phyloP scores from a whole-genome alignment of 2,797 vertebrate species.

The Malacoctenus gilli region DNA sequence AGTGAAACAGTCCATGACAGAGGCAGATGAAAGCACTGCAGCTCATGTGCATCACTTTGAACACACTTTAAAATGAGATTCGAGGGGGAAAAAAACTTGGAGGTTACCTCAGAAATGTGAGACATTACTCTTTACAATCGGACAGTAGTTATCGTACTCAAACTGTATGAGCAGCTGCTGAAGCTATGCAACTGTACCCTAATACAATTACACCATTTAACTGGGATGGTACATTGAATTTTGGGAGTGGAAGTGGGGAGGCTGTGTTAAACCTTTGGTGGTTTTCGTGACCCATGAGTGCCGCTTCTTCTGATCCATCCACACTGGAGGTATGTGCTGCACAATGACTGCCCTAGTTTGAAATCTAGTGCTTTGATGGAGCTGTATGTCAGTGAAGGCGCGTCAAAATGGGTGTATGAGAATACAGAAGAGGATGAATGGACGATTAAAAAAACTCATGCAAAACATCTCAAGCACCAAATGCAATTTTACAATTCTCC shows the following conservation, averaged over 20 bases:
- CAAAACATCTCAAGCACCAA: not conserved
- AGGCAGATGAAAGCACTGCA: slow-evolving; percentile 24
- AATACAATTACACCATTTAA: slow-evolving; percentile 12
- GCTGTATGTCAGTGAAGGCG: too few species aligned
- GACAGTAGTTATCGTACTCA: not conserved
- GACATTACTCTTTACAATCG: slow-evolving; percentile 5
- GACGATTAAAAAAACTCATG: too few species aligned
- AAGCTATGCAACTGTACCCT: slow-evolving; percentile 10
- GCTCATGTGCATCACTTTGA: slow-evolving; percentile 11
- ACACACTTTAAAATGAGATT: slow-evolving; percentile 8
- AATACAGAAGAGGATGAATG: too few species aligned
- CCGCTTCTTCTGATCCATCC: slow-evolving; percentile 1
- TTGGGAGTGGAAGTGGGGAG: slow-evolving; percentile 5
- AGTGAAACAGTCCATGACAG: slow-evolving; percentile 39
- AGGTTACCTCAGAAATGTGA: not conserved
- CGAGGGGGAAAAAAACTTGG: not conserved
- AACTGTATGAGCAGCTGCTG: slow-evolving; percentile 3
- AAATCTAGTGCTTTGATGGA: not conserved
- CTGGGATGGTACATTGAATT: not conserved
- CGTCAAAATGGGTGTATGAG: too few species aligned
- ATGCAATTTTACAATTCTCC: not conserved
- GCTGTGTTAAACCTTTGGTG: not conserved
- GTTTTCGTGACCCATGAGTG: slow-evolving; percentile 8
- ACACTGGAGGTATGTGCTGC: not conserved
- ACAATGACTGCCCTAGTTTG: not conserved